Evolutionary conservation across 2,888 invertebrate species (phyloP), one percentile per base, ranked within the genome.

Genomic region (Resseliella maxima): DNA sequence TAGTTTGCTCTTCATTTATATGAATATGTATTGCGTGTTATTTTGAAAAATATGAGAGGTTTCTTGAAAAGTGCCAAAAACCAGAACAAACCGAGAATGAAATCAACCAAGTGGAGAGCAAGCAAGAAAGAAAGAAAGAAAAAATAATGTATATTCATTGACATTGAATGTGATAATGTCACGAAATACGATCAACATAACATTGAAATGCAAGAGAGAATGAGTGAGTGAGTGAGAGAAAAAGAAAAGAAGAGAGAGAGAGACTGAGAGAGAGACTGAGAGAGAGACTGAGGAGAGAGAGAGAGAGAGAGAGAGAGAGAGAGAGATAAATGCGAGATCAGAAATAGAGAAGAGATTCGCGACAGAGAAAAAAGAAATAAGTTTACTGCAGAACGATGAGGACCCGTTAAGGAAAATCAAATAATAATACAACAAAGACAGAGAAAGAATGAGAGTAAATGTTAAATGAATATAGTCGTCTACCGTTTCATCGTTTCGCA

Each of bases 381-480:
- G 3, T 24, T 6, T 24, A 59, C n/a, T 59, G 10, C 59, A n/a
- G n/a, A 59, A 24, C n/a, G 59, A 59, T 59, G 59, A 24, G 24
- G 24, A 10, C 59, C 59, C 24, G 59, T 59, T 59, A 59, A 59
- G 59, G 59, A 59, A 59, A 59, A 59, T 59, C 59, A 59, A 59
- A 59, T 59, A 59, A 59, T n/a, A 59, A 24, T 59, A 59, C 24
- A 59, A 59, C 21, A 59, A 12, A 41, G 41, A 41, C 41, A 41
- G 41, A 12, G 12, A 12, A 8, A 41, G 41, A 41, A 12, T 8
- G 41, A 41, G 12, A 41, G 41, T 8, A 41, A 41, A 41, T 41
- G 41, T 41, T 12, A 41, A 41, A 41, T 41, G 41, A 41, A 41
- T 41, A 41, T 8, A 41, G 18, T 50, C 46, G 46, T 50, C 46